A percentile compares a stretch with the other conserved stretches of the same genome.
phyloP scores from a whole-genome alignment of 2,113 vertebrate genomes.

The Diadophis punctatus region DNA sequence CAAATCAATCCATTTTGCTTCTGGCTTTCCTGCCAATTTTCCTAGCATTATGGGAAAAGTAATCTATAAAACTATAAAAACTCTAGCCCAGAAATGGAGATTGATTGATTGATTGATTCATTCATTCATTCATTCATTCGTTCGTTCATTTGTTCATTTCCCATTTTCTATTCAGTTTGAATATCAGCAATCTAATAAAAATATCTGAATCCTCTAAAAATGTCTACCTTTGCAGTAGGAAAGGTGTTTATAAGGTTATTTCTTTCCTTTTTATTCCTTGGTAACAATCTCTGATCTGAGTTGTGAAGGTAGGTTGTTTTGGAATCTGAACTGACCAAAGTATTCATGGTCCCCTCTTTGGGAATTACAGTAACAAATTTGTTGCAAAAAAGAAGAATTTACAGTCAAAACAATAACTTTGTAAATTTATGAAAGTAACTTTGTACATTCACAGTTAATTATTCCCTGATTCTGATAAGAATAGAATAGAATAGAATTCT shows the following conservation, averaged over 20 bases:
- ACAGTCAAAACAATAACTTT: neutral
- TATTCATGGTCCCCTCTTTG: neutral
- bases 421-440: neutral
- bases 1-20: neutral
- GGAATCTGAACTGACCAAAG: neutral
- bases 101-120: too few species aligned
- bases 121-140: too few species aligned
- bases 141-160: too few species aligned
- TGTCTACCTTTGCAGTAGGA: too few species aligned
- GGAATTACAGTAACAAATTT: neutral
- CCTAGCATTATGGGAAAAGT: neutral
- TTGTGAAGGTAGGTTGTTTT: neutral
- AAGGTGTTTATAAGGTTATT: neutral
- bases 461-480: neutral
- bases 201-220: neutral
- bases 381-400: neutral
- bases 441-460: neutral
- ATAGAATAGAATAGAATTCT: too few species aligned
- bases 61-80: too few species aligned
- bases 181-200: neutral
- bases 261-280: neutral
- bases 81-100: neutral
- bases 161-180: neutral
- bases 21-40: neutral
- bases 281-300: neutral